Evolutionary conservation across 2,888 invertebrate species (phyloP).

Genomic region (Psylliodes chrysocephalus): DNA sequence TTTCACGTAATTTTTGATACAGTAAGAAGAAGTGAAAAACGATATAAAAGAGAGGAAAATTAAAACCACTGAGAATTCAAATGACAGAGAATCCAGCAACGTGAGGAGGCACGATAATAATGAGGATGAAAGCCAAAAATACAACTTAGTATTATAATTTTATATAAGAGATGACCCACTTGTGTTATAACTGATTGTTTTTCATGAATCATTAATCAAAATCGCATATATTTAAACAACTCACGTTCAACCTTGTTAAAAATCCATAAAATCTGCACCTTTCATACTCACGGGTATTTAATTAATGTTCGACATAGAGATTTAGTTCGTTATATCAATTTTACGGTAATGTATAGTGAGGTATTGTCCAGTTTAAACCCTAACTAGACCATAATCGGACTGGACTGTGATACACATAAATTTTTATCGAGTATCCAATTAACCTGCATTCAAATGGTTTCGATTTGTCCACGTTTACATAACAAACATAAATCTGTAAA

Average conservation of each 20-base stretch:
- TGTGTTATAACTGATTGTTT: no score
- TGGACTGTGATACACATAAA: slow-evolving; percentile 24
- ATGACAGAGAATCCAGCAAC: no score
- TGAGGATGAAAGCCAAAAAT: no score
- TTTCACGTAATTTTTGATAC: no score
- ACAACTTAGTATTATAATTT: no score
- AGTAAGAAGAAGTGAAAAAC: no score
- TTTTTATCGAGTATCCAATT: slow-evolving; percentile 32
- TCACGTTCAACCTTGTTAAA: neutral
- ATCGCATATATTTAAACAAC: neutral
- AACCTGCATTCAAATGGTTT: slow-evolving; percentile 30
- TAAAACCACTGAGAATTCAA: no score
- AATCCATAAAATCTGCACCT: neutral
- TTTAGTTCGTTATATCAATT: neutral
- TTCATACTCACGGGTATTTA: neutral
- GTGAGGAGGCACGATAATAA: no score
- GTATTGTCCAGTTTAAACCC: neutral
- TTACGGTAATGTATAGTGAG: neutral
- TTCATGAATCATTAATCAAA: no score
- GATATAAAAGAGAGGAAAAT: no score
- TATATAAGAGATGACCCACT: no score
- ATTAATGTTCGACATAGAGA: neutral
- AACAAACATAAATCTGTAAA: neutral
- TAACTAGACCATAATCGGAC: slow-evolving; percentile 11
- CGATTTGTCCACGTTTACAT: neutral